Conservation (phyloP, 2,113 vertebrate genomes). For the Empidonax alnorum region DNA sequence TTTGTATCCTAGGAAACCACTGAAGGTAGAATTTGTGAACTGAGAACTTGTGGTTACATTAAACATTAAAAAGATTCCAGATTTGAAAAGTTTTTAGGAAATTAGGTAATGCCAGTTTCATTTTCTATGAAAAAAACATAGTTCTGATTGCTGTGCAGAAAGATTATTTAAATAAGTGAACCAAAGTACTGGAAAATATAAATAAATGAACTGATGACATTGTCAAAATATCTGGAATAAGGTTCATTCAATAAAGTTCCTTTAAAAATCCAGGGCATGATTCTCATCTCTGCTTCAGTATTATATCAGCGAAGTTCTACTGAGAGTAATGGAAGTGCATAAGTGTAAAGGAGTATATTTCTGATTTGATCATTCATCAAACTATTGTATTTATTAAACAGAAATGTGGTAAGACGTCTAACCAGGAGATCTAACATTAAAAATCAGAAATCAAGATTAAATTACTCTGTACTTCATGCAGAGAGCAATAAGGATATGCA, state of each 20-base stretch:
- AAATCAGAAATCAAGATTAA: neutral
- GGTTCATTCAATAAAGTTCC: neutral
- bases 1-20: constrained; percentile 51
- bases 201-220: neutral
- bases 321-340: neutral
- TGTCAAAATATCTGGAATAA: neutral
- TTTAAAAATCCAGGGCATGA: neutral
- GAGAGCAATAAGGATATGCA: neutral
- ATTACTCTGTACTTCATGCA: neutral
- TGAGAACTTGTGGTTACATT: neutral
- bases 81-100: constrained; percentile 8
- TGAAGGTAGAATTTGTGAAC: neutral
- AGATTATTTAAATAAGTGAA: neutral
- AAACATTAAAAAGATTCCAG: neutral
- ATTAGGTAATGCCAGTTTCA: neutral
- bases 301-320: neutral
- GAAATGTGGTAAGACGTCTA: neutral
- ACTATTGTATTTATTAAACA: neutral
- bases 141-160: neutral
- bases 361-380: neutral
- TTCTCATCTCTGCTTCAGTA: neutral
- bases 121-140: neutral
- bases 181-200: neutral
- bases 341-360: neutral
- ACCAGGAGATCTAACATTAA: neutral